Base-by-base conservation (phyloP, 1,140 invertebrate species). In the Bilobella aurantiaca region DNA sequence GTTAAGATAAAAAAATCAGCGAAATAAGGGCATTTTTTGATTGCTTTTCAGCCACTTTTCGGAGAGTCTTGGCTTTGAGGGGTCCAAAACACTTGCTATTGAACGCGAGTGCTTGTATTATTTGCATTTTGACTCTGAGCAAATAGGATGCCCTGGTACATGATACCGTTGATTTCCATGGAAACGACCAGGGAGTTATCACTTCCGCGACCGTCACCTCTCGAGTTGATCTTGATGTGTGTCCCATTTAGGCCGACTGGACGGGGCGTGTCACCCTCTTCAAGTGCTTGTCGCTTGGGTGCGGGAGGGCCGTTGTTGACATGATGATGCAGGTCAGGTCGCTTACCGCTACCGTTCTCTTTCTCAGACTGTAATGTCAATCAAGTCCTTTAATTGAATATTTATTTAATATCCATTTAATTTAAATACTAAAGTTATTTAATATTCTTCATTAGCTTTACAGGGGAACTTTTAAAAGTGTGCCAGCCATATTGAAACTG, bases 131-230 rank as follows among this genome's bases (percentile, higher is more conserved):
- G 74, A 2, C 75, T 77, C 76, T 88, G 86, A 47, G 90, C 88
- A 77, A 91, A 90, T 1, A 94, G 80, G 16, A 93, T 86, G 14
- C 91, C 91, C 78, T 92, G 87, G 75, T 93, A 95, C 74, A 86
- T 87, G 18, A 90, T 85, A 34, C 95, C 95, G 76, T 98, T 97
- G 46, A 98, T 84, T 77, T 98, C 93, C 86, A 99, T 93, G 72
- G 89, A 94, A 2, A 98, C 93, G 31, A 92, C 87, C 47, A 98
- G 78, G 21, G 94, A 93, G 74, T 86, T 89, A 73, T 94, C 90
- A 1, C 86, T 85, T 67, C 87, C 87, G 57, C 82, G 74, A 12
- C 81, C 79, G 71, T 84, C 81, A 60, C 80, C 90, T 85, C 89
- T 82, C 69, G 87, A 91, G 66, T 88, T 86, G 71, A 95, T 92